A percentile compares a stretch with the other conserved stretches of the same genome.
Evolutionary conservation across 2,888 invertebrate species (phyloP).

Genomic region (Tuta absoluta): DNA sequence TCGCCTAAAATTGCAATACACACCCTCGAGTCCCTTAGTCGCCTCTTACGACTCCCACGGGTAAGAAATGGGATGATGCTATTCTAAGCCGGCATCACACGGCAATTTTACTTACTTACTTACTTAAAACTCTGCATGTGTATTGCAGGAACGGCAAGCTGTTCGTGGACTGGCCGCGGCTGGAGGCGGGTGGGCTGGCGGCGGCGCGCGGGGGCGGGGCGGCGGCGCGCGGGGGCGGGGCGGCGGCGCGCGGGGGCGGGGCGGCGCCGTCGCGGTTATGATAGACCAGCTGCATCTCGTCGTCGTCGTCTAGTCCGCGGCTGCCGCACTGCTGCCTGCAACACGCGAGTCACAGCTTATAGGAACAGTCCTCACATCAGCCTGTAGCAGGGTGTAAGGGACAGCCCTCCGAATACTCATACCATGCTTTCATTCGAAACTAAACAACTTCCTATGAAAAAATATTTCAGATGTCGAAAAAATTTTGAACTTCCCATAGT

Average conservation of each 20-base stretch:
- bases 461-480: too few relatives aligned
- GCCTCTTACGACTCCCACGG: too few relatives aligned
- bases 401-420: too few relatives aligned
- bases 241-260: constrained; percentile 48
- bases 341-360: not conserved
- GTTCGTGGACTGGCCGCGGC: constrained; percentile 96
- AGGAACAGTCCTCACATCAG: too few relatives aligned
- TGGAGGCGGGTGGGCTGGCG: constrained; percentile 75
- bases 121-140: not conserved
- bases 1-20: too few relatives aligned
- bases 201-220: constrained; percentile 76
- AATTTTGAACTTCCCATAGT: too few relatives aligned
- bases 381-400: too few relatives aligned
- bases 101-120: not conserved
- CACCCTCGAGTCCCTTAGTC: too few relatives aligned
- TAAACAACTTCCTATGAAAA: too few relatives aligned
- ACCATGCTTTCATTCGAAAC: too few relatives aligned
- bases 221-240: constrained; percentile 80
- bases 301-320: constrained; percentile 65
- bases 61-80: too few relatives aligned
- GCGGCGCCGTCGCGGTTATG: constrained; percentile 61
- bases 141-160: constrained; percentile 89
- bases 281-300: constrained; percentile 66
- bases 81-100: too few relatives aligned
- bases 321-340: not conserved